Evolutionary conservation across 2,797 vertebrate species (phyloP), one percentile per base, ranked within the genome.

Genomic region (Platalea minor): DNA sequence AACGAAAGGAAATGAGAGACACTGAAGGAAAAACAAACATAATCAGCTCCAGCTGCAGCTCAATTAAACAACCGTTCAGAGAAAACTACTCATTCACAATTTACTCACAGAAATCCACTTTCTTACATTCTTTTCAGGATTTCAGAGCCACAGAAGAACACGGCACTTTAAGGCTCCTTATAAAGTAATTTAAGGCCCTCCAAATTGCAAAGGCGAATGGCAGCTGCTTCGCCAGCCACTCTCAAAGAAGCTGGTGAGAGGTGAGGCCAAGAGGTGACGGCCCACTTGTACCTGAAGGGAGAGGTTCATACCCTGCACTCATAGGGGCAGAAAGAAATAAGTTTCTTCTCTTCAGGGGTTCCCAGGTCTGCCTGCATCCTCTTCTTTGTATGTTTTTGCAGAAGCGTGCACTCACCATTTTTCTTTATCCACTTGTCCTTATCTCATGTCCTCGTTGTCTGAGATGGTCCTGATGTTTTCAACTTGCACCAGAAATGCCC

Each of bases 31-130:
- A 96, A 96, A 95, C 95, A 95, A 95, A 96, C 95, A 95, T 93
- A 96, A 96, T 96, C 95, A 92, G 90, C 96, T 95, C 91, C 97
- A 97, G 97, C 97, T 97, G 97, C 95, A 95, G 96, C 89, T 96
- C 93, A 94, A 86, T 95, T 93, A 96, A 96, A 93, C 78, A 91
- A 90, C 93, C 0, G 37, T 63, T 96, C 80, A 21, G 83, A 91
- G 77, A 80, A 95, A 97, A 89, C 75, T 48, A 86, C 81, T 88
- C 92, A 92, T 69, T 95, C 89, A 69, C 53, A 69, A 83, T 95
- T 92, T 83, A 89, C 91, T 92, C 89, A 48, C 61, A 88, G 54
- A 94, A 89, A 92, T 69, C 46, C 79, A 83, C 93, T 96, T 96
- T 85, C 85, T 84, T 54, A 56, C 76, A 53, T 59, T 91, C 79